Conservation (phyloP, 2,113 vertebrate genomes). For the Bufo bufo region DNA sequence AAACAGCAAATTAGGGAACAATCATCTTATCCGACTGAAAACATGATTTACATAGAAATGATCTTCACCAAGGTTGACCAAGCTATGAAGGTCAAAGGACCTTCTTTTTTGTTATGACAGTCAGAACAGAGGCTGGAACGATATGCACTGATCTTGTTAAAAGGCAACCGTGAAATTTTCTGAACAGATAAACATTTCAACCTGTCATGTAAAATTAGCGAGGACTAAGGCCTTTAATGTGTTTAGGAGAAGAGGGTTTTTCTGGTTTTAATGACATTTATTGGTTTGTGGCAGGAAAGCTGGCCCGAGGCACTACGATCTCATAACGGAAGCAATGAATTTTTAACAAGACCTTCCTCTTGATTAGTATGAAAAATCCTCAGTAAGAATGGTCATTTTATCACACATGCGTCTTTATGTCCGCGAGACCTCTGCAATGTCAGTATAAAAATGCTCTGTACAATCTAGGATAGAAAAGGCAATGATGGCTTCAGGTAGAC, state of each 20-base stretch:
- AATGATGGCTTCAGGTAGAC: no score
- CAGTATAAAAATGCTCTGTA: no score
- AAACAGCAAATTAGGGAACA: conserved; percentile 62
- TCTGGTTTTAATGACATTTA: conserved; percentile 26
- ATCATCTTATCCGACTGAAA: conserved; percentile 65
- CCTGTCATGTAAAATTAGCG: conserved; percentile 20
- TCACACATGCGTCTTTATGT: not conserved
- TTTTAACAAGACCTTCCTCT: not conserved
- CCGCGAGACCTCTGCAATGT: not conserved
- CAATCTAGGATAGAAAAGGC: no score
- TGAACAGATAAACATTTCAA: conserved; percentile 4
- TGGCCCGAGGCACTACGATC: not conserved
- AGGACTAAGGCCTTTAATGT: not conserved
- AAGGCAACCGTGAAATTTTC: not conserved
- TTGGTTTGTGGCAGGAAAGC: not conserved
- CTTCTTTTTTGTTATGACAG: not conserved
- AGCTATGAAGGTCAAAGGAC: not conserved
- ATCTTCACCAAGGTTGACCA: conserved; percentile 25
- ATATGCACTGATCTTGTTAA: not conserved
- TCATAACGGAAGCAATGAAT: not conserved
- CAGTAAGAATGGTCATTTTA: not conserved
- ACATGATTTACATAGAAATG: conserved; percentile 52
- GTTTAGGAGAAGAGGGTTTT: not conserved
- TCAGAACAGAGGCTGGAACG: not conserved
- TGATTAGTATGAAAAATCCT: not conserved